These are phyloP conservation scores for Struthio camelus DNA, from an alignment of 2,113 vertebrate species.

Conservation along the genomic window DNA sequence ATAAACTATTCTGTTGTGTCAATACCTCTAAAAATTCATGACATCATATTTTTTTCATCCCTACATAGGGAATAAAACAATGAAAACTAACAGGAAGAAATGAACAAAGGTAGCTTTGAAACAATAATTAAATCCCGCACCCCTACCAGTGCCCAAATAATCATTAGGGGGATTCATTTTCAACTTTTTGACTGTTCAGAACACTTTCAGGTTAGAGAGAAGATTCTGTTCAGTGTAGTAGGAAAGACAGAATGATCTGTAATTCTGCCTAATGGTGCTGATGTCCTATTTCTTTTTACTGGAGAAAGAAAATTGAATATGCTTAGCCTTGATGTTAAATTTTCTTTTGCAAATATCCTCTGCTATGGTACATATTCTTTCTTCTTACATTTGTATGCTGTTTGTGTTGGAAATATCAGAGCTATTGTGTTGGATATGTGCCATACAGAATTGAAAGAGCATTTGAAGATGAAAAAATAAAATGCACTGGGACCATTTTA, in stretches of 20 bases:
- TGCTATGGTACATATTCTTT: neutral
- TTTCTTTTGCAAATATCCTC: neutral
- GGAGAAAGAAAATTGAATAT: neutral
- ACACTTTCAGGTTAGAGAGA: neutral
- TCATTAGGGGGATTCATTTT: neutral
- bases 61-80: neutral
- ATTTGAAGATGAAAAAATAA: neutral
- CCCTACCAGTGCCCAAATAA: neutral
- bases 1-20: neutral
- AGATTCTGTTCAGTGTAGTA: neutral
- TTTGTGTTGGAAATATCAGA: neutral
- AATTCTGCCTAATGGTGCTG: neutral
- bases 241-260: neutral
- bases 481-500: neutral
- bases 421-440: neutral
- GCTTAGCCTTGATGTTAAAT: neutral
- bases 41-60: neutral
- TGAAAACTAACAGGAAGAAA: neutral
- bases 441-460: neutral
- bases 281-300: neutral
- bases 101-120: neutral
- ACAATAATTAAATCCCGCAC: neutral
- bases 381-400: neutral
- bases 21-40: neutral
- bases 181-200: neutral